Conservation (phyloP, 2,797 vertebrate genomes). For the Sebastes ruberrimus region DNA sequence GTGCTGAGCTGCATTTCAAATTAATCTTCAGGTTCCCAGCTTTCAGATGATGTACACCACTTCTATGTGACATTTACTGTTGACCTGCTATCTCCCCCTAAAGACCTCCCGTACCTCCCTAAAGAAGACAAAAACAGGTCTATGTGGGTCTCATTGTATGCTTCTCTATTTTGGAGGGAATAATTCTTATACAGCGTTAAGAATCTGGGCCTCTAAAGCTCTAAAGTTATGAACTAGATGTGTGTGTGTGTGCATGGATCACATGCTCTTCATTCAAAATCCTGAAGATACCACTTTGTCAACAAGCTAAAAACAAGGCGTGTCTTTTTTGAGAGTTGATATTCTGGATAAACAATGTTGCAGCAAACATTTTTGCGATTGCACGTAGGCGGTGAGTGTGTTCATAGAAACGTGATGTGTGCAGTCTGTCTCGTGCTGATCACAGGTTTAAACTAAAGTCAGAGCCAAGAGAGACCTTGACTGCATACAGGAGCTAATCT, state of each 20-base stretch:
- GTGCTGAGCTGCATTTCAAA: too few species aligned
- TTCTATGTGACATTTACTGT: too few species aligned
- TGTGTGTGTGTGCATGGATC: not conserved
- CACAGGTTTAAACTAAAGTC: conserved; percentile 43
- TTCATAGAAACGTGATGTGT: not conserved
- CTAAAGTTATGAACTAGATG: not conserved
- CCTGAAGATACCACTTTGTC: not conserved
- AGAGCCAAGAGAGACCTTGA: conserved; percentile 23
- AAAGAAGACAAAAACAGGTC: too few species aligned
- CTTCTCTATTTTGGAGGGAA: not conserved
- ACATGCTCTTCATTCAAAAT: not conserved
- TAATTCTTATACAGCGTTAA: not conserved
- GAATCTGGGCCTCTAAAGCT: not conserved
- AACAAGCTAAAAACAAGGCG: not conserved
- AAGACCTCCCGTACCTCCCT: rapidly evolving
- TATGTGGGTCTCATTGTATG: not conserved
- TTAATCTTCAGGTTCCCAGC: rapidly evolving
- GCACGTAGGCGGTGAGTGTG: not conserved
- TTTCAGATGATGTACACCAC: too few species aligned
- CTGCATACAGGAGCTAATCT: conserved; percentile 48
- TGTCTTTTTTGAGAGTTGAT: not conserved
- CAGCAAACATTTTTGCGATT: not conserved
- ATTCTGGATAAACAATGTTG: not conserved
- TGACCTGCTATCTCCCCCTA: rapidly evolving
- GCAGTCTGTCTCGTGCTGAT: conserved; percentile 28